These are phyloP conservation scores for Agrotis segetum DNA, from an alignment of 2,888 invertebrate genomes.

Conservation along the genomic window DNA sequence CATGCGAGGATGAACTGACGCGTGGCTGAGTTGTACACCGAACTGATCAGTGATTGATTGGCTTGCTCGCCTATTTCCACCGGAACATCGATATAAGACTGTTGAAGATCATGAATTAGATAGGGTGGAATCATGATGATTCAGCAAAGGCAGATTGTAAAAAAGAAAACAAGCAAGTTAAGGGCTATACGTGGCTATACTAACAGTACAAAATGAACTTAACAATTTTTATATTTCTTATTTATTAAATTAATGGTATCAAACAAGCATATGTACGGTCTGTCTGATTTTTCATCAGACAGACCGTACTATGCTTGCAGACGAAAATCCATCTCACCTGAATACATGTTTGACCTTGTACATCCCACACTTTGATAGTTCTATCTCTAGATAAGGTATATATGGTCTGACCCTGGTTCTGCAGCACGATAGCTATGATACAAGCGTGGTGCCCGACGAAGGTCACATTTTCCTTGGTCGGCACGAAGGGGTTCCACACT, in stretches of 20 bases:
- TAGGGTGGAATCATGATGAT: background rate
- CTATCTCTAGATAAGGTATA: constrained; percentile 94
- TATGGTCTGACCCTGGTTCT: constrained; percentile 92
- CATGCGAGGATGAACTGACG: constrained; percentile 93
- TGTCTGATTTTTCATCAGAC: too few relatives aligned
- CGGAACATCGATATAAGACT: constrained; percentile 93
- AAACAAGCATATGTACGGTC: too few relatives aligned
- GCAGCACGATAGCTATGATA: constrained; percentile 92
- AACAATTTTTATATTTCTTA: too few relatives aligned
- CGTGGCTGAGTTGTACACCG: constrained; percentile 92
- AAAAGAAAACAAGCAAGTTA: too few relatives aligned
- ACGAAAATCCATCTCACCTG: constrained; percentile 86
- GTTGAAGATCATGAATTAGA: constrained; percentile 40
- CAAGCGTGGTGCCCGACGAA: constrained; percentile 93
- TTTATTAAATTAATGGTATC: too few relatives aligned
- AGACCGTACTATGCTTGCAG: too few relatives aligned
- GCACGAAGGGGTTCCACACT: constrained; percentile 96
- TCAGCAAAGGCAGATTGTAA: too few relatives aligned
- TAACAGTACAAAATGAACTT: too few relatives aligned
- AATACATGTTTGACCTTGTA: constrained; percentile 92
- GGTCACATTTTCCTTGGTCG: constrained; percentile 91
- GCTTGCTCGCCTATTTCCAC: constrained; percentile 91
- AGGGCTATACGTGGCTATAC: too few relatives aligned
- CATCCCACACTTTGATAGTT: constrained; percentile 94
- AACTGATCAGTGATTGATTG: constrained; percentile 91